These are phyloP conservation scores for Zaprionus davidi DNA, from an alignment of 1,140 invertebrate genomes.

Conservation along the genomic window DNA sequence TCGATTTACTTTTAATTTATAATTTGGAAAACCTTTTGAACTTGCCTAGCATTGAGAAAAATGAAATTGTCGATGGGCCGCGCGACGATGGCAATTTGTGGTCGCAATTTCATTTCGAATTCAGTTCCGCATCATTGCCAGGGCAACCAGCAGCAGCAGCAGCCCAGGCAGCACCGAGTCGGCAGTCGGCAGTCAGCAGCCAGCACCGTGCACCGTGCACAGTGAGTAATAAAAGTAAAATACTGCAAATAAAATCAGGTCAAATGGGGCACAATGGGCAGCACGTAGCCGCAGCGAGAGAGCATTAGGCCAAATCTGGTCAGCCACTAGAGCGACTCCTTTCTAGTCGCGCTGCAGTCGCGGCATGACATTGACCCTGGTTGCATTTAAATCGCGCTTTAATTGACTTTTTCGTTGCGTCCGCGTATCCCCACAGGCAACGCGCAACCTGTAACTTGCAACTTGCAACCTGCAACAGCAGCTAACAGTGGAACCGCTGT, in stretches of 20 bases:
- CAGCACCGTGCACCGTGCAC: conserved; percentile 45
- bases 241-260: conserved; percentile 82
- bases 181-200: neutral
- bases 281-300: conserved; percentile 42
- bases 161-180: neutral
- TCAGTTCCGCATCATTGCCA: conserved; percentile 76
- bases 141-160: conserved; percentile 1
- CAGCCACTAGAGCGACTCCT: conserved; percentile 58
- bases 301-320: conserved; percentile 53
- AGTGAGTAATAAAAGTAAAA: conserved; percentile 81
- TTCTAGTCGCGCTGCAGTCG: conserved; percentile 44
- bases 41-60: conserved; percentile 65
- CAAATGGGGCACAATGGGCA: conserved; percentile 71
- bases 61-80: conserved; percentile 75
- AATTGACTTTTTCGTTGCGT: conserved; percentile 71
- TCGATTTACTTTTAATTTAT: conserved; percentile 83
- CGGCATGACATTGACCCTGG: conserved; percentile 65
- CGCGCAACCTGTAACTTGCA: conserved; percentile 5
- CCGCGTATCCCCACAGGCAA: conserved; percentile 67
- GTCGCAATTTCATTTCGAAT: conserved; percentile 73
- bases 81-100: conserved; percentile 20
- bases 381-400: conserved; percentile 77
- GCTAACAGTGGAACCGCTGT: neutral
- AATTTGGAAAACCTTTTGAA: conserved; percentile 80
- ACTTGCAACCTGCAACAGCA: neutral